Evolutionary conservation across 2,797 vertebrate species (phyloP), one percentile per base, ranked within the genome.

Genomic region (Heterohyrax brucei): DNA sequence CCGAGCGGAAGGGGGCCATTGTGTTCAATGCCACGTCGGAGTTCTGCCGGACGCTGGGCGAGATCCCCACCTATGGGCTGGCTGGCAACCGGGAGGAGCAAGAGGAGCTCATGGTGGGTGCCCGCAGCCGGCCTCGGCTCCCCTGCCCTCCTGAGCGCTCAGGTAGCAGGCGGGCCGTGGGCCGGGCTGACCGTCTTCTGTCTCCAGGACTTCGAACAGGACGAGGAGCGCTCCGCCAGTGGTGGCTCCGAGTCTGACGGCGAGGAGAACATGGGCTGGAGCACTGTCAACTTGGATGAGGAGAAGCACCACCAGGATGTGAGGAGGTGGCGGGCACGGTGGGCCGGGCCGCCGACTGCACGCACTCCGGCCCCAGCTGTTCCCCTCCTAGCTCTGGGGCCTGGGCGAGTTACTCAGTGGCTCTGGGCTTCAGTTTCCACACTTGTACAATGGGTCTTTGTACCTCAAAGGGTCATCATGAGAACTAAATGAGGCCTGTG

Each of bases 21-120:
- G 99, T 99, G 46, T 99, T 99, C 95, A 99, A 99, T 0, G 99
- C 99, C 98, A 99, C 99, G 0, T 99, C 99, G 0, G 99, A 99
- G 98, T 99, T 99, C 98, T 99, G 99, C 97, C 99, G 99, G 95
- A 99, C 99, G 0, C 98, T 99, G 24, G 99, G 99, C 7, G 99
- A 99, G 96, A 99, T 99, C 97, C 99, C 99, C 86, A 99, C 99
- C 1, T 99, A 99, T 0, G 99, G 99, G 39, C 98, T 99, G 89
- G 99, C 99, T 0, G 99, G 99, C 56, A 99, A 99, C 98, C 97
- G 99, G 30, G 99, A 99, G 96, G 99, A 99, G 97, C 99, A 99
- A 97, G 99, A 99, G 39, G 99, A 99, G 75, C 99, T 99, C 33
- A 99, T 99, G 99, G 99, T 99, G 94, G 12, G 97, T 61, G 30